Evolutionary conservation across 1,140 invertebrate species (phyloP), one percentile per base, ranked within the genome.

Genomic region (Adoxophyes honmai): DNA sequence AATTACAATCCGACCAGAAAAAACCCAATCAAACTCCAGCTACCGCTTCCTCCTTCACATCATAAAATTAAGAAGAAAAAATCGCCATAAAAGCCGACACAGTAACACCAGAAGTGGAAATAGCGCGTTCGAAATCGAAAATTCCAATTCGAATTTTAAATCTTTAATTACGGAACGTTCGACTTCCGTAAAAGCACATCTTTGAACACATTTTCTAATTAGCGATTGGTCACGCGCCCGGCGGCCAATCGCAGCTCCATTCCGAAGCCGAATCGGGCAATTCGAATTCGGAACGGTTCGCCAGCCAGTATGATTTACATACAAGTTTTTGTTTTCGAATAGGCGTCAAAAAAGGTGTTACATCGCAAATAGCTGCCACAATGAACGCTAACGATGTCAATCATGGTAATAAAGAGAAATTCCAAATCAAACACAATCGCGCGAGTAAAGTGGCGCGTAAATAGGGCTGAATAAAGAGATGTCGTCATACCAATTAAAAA

Each of bases 401-500:
- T 67, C 59, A 68, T 68, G 60, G 74, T 68, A 75, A 80, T 36
- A 70, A 72, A 71, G 72, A 73, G 74, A 79, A 84, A 84, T 80
- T 78, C 66, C 75, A 81, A 88, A 85, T 81, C 80, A 88, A 78
- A 81, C 76, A 78, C 71, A 72, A 75, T 75, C 66, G 71, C 64
- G 69, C 66, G 58, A 62, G 52, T 67, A 54, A 71, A 82, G 74
- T 78, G 78, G 42, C 42, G 11, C 21, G 73, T 67, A 71, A 73
- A 68, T 66, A 63, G 60, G 57, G 60, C 79, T 81, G 78, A 83
- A 85, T 79, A 79, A 80, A 82, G 78, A 62, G 76, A 84, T 88
- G 85, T 85, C 80, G 85, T 88, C 83, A 86, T 84, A 73, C 79
- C 83, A 88, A 88, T 88, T 88, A 88, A 88, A 86, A 87, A 81